Evolutionary conservation across 2,888 invertebrate genomes (phyloP), one percentile per base, ranked within the genome.

Genomic region (Mesochorus sp.): DNA sequence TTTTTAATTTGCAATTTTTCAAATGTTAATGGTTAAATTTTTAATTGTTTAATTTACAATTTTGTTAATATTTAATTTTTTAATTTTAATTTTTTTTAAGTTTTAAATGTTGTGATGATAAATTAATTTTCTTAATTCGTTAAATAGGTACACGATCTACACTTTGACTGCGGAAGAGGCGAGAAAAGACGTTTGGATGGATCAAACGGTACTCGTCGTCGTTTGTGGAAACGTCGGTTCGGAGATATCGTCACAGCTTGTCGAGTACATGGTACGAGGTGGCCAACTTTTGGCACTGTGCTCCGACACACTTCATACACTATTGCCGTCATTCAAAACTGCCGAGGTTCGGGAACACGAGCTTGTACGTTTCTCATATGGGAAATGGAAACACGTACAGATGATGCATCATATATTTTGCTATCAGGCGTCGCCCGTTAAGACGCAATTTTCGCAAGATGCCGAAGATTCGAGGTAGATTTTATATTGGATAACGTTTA

Each of bases 321-420:
- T 97, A 59, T 91, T 97, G 83, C 96, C 96, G 19, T 95, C 95
- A 73, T 97, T 96, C 89, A 95, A 96, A 85, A 96, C 96, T 66
- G 96, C 96, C 4, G 97, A 97, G 93, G 96, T 96, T 37, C 94
- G 96, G 21, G 96, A 96, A 91, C 95, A 95, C 87, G 96, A 97
- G 90, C 91, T 97, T 59, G 97, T 96, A 1, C 94, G 95, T 83
- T 97, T 97, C 88, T 95, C 95, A 1, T 97, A 96, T 84, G 96
- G 95, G 80, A 94, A 95, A 88, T 97, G 97, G 96, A 94, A 95
- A 86, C 94, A 95, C 3, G 95, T 96, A 0, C 94, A 94, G 88
- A 95, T 97, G 95, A 95, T 97, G 93, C 97, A 97, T 90, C 96
- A 97, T 86, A 95, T 97, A 80, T 96, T 97, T 89, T 97, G 97